Conservation (phyloP, 2,888 invertebrate species). For the Dicyrtomina minuta region DNA sequence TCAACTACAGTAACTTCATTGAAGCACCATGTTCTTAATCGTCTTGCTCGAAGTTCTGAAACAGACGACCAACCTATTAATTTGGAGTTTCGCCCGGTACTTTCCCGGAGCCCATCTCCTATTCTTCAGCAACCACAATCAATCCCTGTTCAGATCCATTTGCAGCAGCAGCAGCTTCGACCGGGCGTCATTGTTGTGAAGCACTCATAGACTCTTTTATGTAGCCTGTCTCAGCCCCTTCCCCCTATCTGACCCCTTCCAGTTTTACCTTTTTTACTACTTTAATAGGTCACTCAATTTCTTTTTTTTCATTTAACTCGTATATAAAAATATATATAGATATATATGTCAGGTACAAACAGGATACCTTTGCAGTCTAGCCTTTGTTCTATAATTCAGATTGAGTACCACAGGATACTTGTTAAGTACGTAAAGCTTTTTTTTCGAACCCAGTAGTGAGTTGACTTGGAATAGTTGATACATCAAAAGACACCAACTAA, state of each 20-base stretch:
- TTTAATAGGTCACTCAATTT: constrained; percentile 15
- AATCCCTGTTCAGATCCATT: constrained; percentile 35
- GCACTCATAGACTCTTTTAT: constrained; percentile 58
- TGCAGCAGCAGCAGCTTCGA: constrained; percentile 66
- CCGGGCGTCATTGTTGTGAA: constrained; percentile 90
- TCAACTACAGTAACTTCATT: constrained; percentile 50
- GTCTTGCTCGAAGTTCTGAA: constrained; percentile 46
- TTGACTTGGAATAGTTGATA: constrained; percentile 30
- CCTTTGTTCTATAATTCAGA: not conserved
- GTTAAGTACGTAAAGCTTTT: not conserved
- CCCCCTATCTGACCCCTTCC: not conserved
- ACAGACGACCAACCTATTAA: constrained; percentile 52
- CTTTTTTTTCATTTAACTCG: not conserved
- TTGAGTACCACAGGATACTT: no score
- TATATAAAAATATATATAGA: not conserved
- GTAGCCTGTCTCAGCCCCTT: no score
- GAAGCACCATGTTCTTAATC: constrained; percentile 51
- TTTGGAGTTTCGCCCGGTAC: constrained; percentile 50
- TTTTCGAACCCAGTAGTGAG: constrained; percentile 32
- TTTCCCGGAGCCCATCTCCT: constrained; percentile 45
- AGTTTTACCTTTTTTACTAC: constrained; percentile 11
- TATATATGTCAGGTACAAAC: not conserved
- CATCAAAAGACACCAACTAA: constrained; percentile 15
- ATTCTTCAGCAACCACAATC: constrained; percentile 33
- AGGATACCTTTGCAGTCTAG: not conserved